A percentile compares a stretch with the other conserved stretches of the same genome.
Evolutionary conservation across 2,113 vertebrate species (phyloP).

Genomic region (Petaurus breviceps): DNA sequence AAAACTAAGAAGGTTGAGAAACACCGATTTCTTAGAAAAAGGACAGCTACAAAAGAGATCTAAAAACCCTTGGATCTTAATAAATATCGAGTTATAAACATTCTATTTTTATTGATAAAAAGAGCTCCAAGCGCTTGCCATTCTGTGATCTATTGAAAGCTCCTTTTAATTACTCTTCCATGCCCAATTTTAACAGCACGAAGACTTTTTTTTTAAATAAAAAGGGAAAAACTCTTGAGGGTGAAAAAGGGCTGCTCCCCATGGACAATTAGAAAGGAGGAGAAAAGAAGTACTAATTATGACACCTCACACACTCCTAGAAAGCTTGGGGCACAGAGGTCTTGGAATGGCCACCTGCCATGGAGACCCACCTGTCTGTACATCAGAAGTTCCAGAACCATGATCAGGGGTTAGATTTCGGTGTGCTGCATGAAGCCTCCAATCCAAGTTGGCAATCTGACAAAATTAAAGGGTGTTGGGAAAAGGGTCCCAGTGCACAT

Average conservation of each 20-base stretch:
- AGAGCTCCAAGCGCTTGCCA: constrained; percentile 73
- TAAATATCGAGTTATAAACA: constrained; percentile 82
- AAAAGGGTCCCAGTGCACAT: neutral
- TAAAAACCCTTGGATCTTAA: constrained; percentile 82
- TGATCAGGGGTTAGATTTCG: neutral
- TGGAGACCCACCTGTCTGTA: neutral
- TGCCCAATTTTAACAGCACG: constrained; percentile 75
- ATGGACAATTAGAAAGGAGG: neutral
- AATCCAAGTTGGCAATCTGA: neutral
- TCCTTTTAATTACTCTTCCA: constrained; percentile 73
- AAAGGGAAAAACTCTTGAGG: constrained; percentile 40
- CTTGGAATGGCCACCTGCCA: neutral
- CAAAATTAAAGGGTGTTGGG: neutral
- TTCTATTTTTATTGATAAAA: constrained; percentile 77
- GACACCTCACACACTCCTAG: neutral
- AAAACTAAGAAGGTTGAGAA: constrained; percentile 70
- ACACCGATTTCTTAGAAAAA: constrained; percentile 77
- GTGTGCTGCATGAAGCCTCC: neutral
- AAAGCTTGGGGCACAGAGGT: neutral
- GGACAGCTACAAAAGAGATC: constrained; percentile 69
- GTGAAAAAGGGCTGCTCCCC: neutral
- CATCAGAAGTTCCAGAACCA: neutral
- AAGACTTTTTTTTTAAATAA: constrained; percentile 35
- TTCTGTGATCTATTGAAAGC: constrained; percentile 71
- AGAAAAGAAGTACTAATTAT: neutral